Evolutionary conservation across 2,113 vertebrate genomes (phyloP).

Genomic region (Thermophis baileyi): DNA sequence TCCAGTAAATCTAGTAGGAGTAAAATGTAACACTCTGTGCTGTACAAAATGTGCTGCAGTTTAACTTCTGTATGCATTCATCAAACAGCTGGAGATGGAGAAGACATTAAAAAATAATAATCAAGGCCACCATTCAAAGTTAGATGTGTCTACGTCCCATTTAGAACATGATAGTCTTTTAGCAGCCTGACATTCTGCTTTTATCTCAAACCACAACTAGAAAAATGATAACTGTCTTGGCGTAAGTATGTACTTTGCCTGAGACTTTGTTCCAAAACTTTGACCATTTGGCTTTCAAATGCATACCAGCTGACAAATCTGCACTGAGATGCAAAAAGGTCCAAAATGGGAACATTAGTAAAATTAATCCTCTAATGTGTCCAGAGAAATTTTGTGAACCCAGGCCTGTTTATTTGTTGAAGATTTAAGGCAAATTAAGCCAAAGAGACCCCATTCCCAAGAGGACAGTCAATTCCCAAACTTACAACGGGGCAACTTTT

Average conservation of each 20-base stretch:
- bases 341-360: background rate
- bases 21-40: background rate
- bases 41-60: background rate
- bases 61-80: background rate
- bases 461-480: background rate
- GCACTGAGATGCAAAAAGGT: background rate
- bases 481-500: background rate
- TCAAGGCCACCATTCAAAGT: background rate
- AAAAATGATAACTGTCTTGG: background rate
- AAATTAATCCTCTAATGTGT: background rate
- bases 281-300: background rate
- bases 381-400: background rate
- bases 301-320: background rate
- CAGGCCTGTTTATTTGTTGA: background rate
- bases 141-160: background rate
- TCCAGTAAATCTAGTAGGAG: background rate
- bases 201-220: background rate
- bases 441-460: background rate
- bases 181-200: background rate
- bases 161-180: background rate
- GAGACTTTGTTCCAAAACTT: background rate
- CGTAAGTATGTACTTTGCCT: background rate
- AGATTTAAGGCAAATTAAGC: background rate
- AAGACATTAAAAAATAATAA: background rate
- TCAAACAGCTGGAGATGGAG: background rate